phyloP scores from a whole-genome alignment of 2,113 vertebrate genomes.

The Pampusana beccarii region DNA sequence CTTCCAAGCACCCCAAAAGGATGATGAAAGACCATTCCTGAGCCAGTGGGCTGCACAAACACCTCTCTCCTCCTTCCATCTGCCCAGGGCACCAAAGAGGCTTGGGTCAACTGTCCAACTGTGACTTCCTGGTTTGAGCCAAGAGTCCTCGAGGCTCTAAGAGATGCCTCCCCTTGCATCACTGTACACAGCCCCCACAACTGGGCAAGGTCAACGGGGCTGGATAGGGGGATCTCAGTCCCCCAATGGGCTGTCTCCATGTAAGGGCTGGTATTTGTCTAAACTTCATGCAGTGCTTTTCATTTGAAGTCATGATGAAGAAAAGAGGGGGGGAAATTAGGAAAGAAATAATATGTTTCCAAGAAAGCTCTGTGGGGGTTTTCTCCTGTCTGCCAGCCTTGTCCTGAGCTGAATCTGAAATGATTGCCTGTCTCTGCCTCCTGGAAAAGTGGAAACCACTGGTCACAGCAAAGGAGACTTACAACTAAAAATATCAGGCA shows the following conservation, averaged over 20 bases:
- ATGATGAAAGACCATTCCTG: background rate
- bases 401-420: background rate
- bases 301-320: background rate
- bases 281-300: background rate
- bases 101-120: background rate
- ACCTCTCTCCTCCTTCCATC: background rate
- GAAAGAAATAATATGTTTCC: background rate
- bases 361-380: background rate
- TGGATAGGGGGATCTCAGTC: background rate
- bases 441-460: background rate
- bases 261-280: background rate
- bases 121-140: background rate
- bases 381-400: background rate
- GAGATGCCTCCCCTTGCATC: background rate
- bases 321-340: background rate
- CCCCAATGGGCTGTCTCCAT: background rate
- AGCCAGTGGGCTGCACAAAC: background rate
- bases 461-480: background rate
- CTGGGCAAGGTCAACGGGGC: rapidly evolving
- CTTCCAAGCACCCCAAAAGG: background rate
- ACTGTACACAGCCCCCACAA: background rate
- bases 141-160: background rate
- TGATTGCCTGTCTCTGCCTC: background rate
- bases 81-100: background rate
- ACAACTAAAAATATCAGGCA: background rate